Conservation (phyloP, 2,888 invertebrate genomes). For the Stratiomys singularior region DNA sequence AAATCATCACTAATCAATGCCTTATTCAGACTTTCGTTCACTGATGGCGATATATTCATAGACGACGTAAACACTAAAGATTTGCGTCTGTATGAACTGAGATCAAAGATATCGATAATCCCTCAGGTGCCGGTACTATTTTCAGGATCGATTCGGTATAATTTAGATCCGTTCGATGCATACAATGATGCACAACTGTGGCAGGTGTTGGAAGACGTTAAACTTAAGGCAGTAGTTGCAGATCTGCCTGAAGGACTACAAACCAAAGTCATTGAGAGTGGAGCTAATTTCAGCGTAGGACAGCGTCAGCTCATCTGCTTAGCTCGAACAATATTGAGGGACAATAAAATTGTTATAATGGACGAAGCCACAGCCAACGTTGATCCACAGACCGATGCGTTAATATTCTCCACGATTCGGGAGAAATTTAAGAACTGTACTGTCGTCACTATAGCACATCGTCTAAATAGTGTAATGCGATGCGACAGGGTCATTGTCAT, state of each 20-base stretch:
- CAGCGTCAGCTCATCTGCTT: constrained; percentile 91
- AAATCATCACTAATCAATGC: constrained; percentile 77
- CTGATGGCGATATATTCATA: constrained; percentile 82
- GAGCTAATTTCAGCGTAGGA: constrained; percentile 88
- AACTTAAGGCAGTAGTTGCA: constrained; percentile 76
- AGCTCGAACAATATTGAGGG: constrained; percentile 86
- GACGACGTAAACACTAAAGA: constrained; percentile 78
- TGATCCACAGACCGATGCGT: constrained; percentile 85
- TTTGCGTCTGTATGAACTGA: constrained; percentile 79
- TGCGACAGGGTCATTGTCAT: constrained; percentile 73
- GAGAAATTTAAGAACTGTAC: constrained; percentile 82
- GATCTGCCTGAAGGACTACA: constrained; percentile 75
- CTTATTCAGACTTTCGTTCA: constrained; percentile 80
- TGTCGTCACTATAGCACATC: constrained; percentile 90
- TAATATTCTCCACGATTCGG: constrained; percentile 85
- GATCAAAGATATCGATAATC: constrained; percentile 83
- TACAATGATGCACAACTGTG: constrained; percentile 82
- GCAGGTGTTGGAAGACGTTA: constrained; percentile 71
- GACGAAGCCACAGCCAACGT: constrained; percentile 96
- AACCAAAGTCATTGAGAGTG: constrained; percentile 79
- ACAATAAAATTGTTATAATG: constrained; percentile 85
- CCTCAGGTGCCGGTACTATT: constrained; percentile 88
- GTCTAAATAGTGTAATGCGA: constrained; percentile 84
- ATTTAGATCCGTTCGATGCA: constrained; percentile 89
- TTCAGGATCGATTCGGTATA: constrained; percentile 86